phyloP scores from a whole-genome alignment of 2,113 vertebrate genomes.

The Numenius arquata region DNA sequence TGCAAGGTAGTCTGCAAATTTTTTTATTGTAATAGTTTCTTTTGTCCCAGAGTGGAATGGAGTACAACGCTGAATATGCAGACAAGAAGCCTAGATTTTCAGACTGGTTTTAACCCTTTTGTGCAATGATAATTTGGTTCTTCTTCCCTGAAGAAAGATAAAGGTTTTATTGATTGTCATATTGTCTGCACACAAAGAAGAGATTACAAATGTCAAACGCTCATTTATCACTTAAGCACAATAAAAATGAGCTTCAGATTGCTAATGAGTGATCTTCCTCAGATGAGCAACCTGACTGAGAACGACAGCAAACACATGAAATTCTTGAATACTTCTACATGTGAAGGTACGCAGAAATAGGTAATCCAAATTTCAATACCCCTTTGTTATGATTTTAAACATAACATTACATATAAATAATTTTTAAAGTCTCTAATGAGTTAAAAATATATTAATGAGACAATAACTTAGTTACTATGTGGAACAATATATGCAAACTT shows the following conservation, averaged over 20 bases:
- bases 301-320: neutral
- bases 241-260: neutral
- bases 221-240: neutral
- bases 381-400: neutral
- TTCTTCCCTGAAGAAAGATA: neutral
- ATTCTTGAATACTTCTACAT: neutral
- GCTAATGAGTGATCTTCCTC: neutral
- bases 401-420: neutral
- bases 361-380: neutral
- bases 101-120: neutral
- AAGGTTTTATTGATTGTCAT: neutral
- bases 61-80: neutral
- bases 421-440: neutral
- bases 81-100: neutral
- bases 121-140: neutral
- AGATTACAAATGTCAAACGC: neutral
- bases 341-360: neutral
- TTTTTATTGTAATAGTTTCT: neutral
- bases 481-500: neutral
- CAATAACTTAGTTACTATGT: neutral
- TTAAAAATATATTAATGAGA: neutral
- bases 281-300: neutral
- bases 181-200: neutral
- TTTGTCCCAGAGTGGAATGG: neutral
- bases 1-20: neutral